Percentiles rank a stretch among this genome's conserved stretches.
These are phyloP conservation scores for Shinisaurus crocodilurus DNA, from an alignment of 2,113 vertebrate species.

Conservation along the genomic window DNA sequence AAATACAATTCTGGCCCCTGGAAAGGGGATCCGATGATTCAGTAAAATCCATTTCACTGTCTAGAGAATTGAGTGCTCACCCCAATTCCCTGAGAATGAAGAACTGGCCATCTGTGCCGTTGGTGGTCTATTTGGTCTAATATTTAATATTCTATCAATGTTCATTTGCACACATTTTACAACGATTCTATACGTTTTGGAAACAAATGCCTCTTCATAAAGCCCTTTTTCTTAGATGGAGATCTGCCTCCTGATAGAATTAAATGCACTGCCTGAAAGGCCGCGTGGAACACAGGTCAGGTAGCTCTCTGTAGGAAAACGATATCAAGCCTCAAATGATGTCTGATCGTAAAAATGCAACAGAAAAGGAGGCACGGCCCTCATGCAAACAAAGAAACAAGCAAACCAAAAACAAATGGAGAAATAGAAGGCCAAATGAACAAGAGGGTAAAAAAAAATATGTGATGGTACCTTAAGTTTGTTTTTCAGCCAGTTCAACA, in stretches of 20 bases:
- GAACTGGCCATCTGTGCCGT: too few relatives aligned
- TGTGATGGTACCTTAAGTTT: too few relatives aligned
- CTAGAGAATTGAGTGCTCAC: neutral
- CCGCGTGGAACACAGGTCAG: too few relatives aligned
- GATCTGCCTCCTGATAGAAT: neutral
- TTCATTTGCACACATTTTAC: too few relatives aligned
- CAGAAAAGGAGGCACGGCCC: too few relatives aligned
- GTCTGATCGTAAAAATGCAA: neutral
- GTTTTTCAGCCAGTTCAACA: too few relatives aligned
- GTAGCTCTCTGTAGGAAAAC: too few relatives aligned
- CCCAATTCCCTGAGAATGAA: too few relatives aligned
- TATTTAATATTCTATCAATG: too few relatives aligned
- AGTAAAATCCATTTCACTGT: neutral
- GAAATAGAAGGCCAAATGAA: neutral
- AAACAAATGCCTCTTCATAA: neutral
- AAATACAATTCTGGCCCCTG: neutral
- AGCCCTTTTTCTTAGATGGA: neutral
- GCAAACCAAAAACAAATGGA: neutral
- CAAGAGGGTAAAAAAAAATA: too few relatives aligned
- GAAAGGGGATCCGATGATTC: neutral
- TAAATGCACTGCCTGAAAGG: neutral
- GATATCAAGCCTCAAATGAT: neutral
- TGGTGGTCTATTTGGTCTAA: neutral
- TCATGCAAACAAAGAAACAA: too few relatives aligned
- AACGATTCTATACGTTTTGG: too few relatives aligned